Conservation (phyloP, 2,888 invertebrate species). For the Aromia moschata region DNA sequence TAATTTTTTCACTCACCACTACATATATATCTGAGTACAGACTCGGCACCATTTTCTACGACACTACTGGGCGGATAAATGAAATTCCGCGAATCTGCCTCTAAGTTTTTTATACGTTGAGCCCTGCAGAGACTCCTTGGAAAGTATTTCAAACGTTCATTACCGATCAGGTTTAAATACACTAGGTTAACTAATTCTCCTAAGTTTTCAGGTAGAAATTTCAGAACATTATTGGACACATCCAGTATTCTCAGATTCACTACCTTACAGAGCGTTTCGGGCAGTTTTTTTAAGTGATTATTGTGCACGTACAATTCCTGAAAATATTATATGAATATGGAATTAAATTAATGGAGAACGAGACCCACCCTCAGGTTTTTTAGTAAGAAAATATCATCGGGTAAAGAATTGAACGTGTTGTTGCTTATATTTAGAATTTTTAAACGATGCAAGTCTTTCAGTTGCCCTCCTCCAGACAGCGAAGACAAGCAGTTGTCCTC, state of each 20-base stretch:
- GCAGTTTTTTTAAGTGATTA: constrained; percentile 76
- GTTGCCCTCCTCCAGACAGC: constrained; percentile 75
- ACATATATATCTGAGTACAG: constrained; percentile 74
- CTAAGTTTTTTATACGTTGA: constrained; percentile 69
- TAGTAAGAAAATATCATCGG: constrained; percentile 73
- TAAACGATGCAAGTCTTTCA: constrained; percentile 75
- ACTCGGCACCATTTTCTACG: constrained; percentile 68
- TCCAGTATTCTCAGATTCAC: constrained; percentile 73
- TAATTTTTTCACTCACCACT: constrained; percentile 66
- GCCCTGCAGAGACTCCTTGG: constrained; percentile 74
- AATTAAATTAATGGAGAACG: not conserved
- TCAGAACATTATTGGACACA: constrained; percentile 76
- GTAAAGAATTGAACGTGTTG: constrained; percentile 73
- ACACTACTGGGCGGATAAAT: constrained; percentile 74
- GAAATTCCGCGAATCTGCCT: constrained; percentile 71
- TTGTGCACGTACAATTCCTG: constrained; percentile 79
- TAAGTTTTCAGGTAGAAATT: constrained; percentile 70
- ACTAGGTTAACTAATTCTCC: constrained; percentile 71
- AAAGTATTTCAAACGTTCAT: constrained; percentile 68
- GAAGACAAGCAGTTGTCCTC: constrained; percentile 76
- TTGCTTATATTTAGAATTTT: constrained; percentile 73
- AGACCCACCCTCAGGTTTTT: constrained; percentile 72
- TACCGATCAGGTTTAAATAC: constrained; percentile 70
- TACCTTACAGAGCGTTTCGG: constrained; percentile 73
- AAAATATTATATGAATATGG: constrained; percentile 28